phyloP scores from a whole-genome alignment of 1,140 invertebrate genomes.

The Trigoniulus corallinus region DNA sequence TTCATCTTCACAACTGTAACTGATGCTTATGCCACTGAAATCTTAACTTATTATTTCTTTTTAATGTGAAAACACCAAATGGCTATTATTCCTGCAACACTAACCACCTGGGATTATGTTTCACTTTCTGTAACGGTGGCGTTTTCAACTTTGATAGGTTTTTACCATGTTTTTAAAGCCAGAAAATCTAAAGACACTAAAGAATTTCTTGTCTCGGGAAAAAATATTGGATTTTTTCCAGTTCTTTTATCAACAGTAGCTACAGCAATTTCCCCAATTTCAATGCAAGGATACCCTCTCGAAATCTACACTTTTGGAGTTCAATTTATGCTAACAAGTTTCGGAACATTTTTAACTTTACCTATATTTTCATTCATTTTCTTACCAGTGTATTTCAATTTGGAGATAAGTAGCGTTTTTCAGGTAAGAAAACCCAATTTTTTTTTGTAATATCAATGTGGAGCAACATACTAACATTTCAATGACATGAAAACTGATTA shows the following conservation, averaged over 20 bases:
- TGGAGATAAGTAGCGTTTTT: background rate
- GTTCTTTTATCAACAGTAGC: background rate
- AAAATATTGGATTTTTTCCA: background rate
- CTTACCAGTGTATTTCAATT: background rate
- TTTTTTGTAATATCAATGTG: no score
- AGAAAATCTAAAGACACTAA: background rate
- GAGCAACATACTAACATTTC: no score
- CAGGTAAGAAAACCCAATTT: background rate
- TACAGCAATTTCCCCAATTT: background rate
- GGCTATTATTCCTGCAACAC: no score
- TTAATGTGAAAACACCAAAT: no score
- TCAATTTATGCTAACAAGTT: background rate
- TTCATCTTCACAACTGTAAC: no score
- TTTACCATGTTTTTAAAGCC: background rate
- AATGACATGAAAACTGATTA: background rate
- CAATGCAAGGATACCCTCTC: background rate
- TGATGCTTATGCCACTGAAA: no score
- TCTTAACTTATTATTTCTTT: no score
- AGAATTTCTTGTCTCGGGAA: background rate
- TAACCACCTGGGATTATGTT: background rate
- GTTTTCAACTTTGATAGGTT: background rate
- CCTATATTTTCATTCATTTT: background rate
- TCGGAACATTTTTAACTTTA: background rate
- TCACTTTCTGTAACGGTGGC: background rate
- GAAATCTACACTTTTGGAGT: background rate